Evolutionary conservation across 2,113 vertebrate genomes (phyloP), one percentile per base, ranked within the genome.

Genomic region (Pseudopipra pipra): DNA sequence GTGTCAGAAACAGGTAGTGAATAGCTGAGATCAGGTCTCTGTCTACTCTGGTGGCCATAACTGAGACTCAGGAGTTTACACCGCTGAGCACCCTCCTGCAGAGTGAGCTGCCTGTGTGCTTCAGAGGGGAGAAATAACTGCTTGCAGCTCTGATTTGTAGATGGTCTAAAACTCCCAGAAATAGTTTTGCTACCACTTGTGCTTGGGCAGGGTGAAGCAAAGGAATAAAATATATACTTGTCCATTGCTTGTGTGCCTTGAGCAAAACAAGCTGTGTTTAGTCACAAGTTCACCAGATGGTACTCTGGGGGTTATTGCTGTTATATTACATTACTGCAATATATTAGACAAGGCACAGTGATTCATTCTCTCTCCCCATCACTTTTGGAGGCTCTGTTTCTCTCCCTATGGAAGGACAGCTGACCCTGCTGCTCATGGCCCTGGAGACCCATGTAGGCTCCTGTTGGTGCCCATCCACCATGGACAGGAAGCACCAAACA

Each of bases 221-320:
- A 89, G 55, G 80, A 82, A 90, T 92, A 95, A 97, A 93, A 91
- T 89, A 90, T 25, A 74, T 75, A n/a, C 70, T 81, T 76, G 77
- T 84, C 83, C 44, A 0, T 13, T 55, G 66, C 76, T 58, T 65
- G 66, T 92, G 90, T 71, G 89, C 92, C 59, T 71, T 95, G 90
- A 93, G 95, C 76, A 90, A 93, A 97, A 89, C 77, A 92, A 90
- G 96, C 93, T 93, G 88, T 56, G 83, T 93, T 94, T 96, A 96
- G 93, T 90, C 93, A 79, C 96, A 94, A 51, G 96, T 94, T 97
- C 92, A 96, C 96, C 95, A 96, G 93, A 94, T 96, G 95, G 88
- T 96, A 89, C 92, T 96, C 93, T 75, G 80, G 93, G 90, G 95
- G 92, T 96, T 97, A 94, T 78, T 87, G 86, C 96, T 92, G 96